Conservation (phyloP, 2,888 invertebrate species). For the Platycnemis pennipes region DNA sequence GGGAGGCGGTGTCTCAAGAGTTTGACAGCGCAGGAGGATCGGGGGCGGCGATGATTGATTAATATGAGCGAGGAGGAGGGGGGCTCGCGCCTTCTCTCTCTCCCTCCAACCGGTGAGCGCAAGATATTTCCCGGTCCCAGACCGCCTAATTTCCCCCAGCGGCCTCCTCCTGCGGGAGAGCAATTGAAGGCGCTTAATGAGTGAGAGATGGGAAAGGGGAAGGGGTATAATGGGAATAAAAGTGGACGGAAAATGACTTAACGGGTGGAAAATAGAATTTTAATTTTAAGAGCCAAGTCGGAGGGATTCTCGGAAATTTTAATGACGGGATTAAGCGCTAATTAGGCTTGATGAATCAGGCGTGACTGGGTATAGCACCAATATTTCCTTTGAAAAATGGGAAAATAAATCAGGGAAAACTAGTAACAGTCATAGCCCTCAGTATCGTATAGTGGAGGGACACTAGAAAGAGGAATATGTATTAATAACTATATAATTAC, state of each 20-base stretch:
- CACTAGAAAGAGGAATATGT: too few species aligned
- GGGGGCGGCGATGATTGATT: constrained; percentile 53
- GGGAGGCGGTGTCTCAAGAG: background rate
- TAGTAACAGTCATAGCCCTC: too few species aligned
- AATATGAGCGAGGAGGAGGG: constrained; percentile 19
- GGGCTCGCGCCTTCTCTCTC: background rate
- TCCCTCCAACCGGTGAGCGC: background rate
- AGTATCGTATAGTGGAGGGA: too few species aligned
- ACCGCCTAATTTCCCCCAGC: too few species aligned
- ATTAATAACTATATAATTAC: too few species aligned
- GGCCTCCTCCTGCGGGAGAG: background rate
- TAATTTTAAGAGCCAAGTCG: background rate
- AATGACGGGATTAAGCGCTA: background rate
- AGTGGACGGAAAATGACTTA: constrained; percentile 48
- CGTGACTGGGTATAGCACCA: background rate
- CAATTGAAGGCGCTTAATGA: constrained; percentile 51
- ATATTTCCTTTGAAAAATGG: background rate
- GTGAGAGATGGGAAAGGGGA: background rate
- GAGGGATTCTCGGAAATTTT: background rate
- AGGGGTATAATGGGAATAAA: constrained; percentile 43
- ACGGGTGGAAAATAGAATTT: background rate
- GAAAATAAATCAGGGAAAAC: background rate
- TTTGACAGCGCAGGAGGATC: background rate
- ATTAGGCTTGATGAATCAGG: background rate
- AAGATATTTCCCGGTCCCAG: background rate